These are phyloP conservation scores for Gobio occitaniae DNA, from an alignment of 2,797 vertebrate genomes.

Conservation along the genomic window DNA sequence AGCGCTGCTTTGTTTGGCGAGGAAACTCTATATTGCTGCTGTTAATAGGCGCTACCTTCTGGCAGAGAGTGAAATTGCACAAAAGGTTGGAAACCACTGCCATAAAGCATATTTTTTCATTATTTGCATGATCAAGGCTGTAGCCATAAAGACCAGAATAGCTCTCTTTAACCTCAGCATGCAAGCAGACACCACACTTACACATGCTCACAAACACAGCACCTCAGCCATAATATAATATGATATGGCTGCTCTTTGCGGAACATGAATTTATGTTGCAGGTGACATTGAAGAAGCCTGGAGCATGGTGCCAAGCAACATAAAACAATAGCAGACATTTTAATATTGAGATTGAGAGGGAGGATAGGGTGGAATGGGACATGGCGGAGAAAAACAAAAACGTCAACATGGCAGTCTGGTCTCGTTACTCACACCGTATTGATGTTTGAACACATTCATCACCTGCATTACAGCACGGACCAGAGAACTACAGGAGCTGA, in stretches of 20 bases:
- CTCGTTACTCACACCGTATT: conserved; percentile 51
- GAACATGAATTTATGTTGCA: conserved; percentile 71
- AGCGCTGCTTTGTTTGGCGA: no score
- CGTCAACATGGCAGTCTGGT: conserved; percentile 42
- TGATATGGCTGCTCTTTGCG: conserved; percentile 72
- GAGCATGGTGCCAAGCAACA: conserved; percentile 72
- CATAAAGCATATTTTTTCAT: background rate
- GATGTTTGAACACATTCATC: conserved; percentile 70
- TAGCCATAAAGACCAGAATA: conserved; percentile 1
- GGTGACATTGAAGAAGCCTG: conserved; percentile 68
- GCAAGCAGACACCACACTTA: conserved; percentile 49
- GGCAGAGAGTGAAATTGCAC: no score
- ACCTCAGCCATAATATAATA: conserved; percentile 62
- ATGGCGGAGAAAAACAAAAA: conserved; percentile 36
- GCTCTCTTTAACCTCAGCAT: conserved; percentile 24
- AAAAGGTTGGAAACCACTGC: no score
- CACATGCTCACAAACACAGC: conserved; percentile 60
- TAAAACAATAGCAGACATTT: conserved; percentile 78
- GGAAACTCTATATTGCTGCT: no score
- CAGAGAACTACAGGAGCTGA: conserved; percentile 52
- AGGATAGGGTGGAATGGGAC: conserved; percentile 57
- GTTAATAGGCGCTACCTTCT: no score
- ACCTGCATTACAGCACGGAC: conserved; percentile 55
- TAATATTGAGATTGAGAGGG: conserved; percentile 78
- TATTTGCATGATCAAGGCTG: conserved; percentile 19